Evolutionary conservation across 2,113 vertebrate genomes (phyloP).

Genomic region (Dromiciops gliroides): DNA sequence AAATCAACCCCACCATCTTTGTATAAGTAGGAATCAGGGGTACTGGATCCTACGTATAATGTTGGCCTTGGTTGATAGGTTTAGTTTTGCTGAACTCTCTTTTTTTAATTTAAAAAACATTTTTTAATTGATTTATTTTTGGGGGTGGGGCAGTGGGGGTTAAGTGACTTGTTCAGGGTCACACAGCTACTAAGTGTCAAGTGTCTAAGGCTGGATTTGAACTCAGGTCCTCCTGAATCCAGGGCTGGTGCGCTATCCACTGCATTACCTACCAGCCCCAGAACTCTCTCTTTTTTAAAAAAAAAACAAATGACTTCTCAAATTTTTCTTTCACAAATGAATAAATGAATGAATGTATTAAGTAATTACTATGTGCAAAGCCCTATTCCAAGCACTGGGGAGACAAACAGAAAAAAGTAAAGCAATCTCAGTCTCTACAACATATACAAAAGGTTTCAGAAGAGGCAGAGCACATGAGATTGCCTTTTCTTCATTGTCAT

Average conservation of each 20-base stretch:
- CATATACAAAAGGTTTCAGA: not conserved
- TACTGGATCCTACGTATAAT: not conserved
- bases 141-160: no score
- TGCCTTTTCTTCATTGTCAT: not conserved
- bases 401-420: not conserved
- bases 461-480: not conserved
- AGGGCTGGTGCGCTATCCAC: no score
- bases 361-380: not conserved
- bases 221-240: no score
- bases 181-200: no score
- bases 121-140: no score
- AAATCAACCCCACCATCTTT: not conserved
- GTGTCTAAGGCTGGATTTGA: no score
- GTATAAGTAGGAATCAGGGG: not conserved
- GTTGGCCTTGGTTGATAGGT: not conserved
- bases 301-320: no score
- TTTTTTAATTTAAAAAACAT: no score
- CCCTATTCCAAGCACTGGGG: not conserved
- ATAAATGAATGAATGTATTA: not conserved
- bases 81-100: not conserved
- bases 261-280: no score
- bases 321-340: not conserved
- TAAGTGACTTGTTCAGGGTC: no score
- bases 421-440: not conserved
- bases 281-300: no score